These are phyloP conservation scores for Camponotus pennsylvanicus DNA, from an alignment of 1,140 invertebrate genomes.

Conservation along the genomic window DNA sequence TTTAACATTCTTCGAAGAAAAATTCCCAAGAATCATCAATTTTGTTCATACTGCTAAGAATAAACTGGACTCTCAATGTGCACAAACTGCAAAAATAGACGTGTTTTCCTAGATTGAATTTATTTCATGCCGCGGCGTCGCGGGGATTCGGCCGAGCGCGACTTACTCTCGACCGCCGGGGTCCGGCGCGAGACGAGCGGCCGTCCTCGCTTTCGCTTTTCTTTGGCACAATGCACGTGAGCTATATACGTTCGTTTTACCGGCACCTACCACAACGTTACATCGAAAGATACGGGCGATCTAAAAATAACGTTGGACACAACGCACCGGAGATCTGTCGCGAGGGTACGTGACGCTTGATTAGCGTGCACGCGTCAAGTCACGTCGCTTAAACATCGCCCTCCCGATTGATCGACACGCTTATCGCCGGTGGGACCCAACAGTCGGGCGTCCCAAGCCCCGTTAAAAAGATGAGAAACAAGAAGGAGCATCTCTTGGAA, in stretches of 20 bases:
- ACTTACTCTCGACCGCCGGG: constrained; percentile 13
- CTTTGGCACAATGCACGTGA: constrained; percentile 59
- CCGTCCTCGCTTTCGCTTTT: constrained; percentile 61
- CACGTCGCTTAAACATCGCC: constrained; percentile 20
- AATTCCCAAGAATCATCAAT: no score
- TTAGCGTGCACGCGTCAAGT: constrained; percentile 17
- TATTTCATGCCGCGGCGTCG: constrained; percentile 14
- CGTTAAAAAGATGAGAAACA: neutral
- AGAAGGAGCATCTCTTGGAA: neutral
- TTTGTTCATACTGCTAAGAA: no score
- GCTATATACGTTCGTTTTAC: constrained; percentile 54
- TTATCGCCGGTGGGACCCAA: neutral
- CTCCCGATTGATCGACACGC: neutral
- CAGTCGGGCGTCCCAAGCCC: neutral
- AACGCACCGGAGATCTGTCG: constrained; percentile 46
- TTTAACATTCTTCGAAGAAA: no score
- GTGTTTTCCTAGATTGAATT: neutral
- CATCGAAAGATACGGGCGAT: constrained; percentile 36
- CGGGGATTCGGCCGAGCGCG: constrained; percentile 15
- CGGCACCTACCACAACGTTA: constrained; percentile 52
- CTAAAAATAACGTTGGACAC: constrained; percentile 44
- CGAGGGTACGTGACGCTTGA: neutral
- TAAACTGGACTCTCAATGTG: no score
- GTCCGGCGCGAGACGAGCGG: constrained; percentile 14
- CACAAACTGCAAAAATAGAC: neutral